Evolutionary conservation across 2,113 vertebrate genomes (phyloP), one percentile per base, ranked within the genome.

Genomic region (Triplophysa tibetana): DNA sequence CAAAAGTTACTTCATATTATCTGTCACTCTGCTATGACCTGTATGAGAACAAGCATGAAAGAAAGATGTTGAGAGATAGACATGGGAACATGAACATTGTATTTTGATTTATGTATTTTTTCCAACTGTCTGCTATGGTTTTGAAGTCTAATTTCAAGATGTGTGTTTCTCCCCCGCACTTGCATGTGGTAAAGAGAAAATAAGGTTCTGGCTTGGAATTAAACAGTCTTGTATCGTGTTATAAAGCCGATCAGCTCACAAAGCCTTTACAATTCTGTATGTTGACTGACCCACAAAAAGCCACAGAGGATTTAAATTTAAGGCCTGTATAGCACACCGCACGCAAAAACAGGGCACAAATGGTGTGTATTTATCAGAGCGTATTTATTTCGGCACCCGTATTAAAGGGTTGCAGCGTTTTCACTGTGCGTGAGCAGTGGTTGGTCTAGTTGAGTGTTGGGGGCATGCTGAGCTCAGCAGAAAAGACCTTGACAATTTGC

Each of bases 11-110:
- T 62, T 19, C 45, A 33, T 77, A 14, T 63, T 81, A 50, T 77
- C 80, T 70, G 73, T 74, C 68, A 64, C 65, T 81, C 80, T 70
- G 74, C 50, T 16, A 16, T 67, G 43, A 54, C 56, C 29, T 76
- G 72, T 66, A 68, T 60, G 43, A 29, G 9, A 0, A 3, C 33
- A 38, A 38, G 7, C 33, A 38, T 38, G 12, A 7, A 16, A 11
- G 12, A 33, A 17, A 41, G 12, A 74, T 19, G 6, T 13, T 14
- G 79, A 68, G 14, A 29, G 64, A 65, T 45, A 48, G 17, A 11
- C n/a, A 58, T 6, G n/a, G 19, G 17, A 29, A 21, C 10, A 10
- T n/a, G 5, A 58, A 58, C 50, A 72, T 48, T 54, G 17, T 29
- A n/a, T 16, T 17, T 0, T 21, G 26, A 33, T 24, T 33, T 4